phyloP scores from a whole-genome alignment of 2,797 vertebrate species.

The Anguilla marmorata region DNA sequence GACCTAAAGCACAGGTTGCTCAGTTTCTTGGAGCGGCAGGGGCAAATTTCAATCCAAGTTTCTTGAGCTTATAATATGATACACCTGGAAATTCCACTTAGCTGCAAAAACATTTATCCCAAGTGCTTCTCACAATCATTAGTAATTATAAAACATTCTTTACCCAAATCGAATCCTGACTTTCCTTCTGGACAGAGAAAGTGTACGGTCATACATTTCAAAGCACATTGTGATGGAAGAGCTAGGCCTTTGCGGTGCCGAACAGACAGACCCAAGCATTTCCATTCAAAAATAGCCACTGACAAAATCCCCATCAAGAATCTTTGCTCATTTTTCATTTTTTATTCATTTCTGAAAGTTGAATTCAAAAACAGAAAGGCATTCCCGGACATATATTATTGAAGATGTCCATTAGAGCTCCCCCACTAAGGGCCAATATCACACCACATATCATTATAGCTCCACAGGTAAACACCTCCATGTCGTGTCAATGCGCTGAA shows the following conservation, averaged over 20 bases:
- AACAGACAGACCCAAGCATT: neutral
- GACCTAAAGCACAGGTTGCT: neutral
- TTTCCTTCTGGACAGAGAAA: neutral
- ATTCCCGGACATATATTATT: constrained; percentile 8
- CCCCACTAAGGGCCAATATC: neutral
- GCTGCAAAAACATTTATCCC: neutral
- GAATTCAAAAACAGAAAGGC: neutral
- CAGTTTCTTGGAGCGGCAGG: neutral
- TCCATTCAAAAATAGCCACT: neutral
- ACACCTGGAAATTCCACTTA: neutral
- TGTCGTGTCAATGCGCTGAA: neutral
- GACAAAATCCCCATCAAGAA: neutral
- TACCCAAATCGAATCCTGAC: neutral
- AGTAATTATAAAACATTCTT: neutral
- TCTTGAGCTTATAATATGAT: neutral
- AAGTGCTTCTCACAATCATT: neutral
- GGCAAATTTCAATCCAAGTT: neutral
- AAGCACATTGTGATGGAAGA: neutral
- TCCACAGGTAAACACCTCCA: neutral
- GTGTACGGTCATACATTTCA: neutral
- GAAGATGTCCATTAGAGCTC: constrained; percentile 16
- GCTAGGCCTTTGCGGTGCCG: neutral
- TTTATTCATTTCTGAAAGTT: neutral
- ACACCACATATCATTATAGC: constrained; percentile 8
- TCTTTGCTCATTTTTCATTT: neutral